Evolutionary conservation across 2,113 vertebrate species (phyloP).

Genomic region (Atractosteus spatula): DNA sequence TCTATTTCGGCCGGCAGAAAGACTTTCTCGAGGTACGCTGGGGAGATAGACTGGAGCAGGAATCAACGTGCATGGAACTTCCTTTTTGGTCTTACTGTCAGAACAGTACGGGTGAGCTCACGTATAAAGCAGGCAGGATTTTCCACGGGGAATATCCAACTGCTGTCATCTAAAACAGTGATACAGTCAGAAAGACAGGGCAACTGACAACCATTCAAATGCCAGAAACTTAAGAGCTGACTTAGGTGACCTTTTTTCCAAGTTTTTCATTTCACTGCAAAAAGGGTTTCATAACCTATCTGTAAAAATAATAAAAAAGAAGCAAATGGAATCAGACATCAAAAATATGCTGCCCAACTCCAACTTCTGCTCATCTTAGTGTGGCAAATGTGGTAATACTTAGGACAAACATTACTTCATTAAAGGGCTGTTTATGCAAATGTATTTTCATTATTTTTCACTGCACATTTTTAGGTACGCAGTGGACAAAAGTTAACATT

Average conservation of each 20-base stretch:
- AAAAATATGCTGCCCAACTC: background rate
- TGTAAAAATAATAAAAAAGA: background rate
- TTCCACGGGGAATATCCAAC: background rate
- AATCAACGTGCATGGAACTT: background rate
- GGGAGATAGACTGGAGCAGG: background rate
- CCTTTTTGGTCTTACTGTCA: no score
- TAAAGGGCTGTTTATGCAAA: no score
- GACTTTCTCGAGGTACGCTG: background rate
- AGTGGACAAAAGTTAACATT: no score
- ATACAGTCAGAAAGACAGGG: background rate
- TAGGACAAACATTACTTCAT: no score
- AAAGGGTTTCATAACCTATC: background rate
- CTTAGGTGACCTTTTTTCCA: background rate
- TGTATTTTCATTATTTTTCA: no score
- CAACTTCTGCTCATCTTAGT: background rate
- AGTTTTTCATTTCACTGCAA: background rate
- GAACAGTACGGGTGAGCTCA: background rate
- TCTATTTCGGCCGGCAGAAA: background rate
- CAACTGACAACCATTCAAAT: conserved; percentile 1
- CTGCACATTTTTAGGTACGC: no score
- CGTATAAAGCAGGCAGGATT: background rate
- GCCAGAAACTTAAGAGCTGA: background rate
- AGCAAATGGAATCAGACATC: background rate
- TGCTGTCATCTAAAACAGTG: background rate
- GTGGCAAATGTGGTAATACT: no score